phyloP scores from a whole-genome alignment of 2,888 invertebrate species.

The Scelioninae gen. 1 region DNA sequence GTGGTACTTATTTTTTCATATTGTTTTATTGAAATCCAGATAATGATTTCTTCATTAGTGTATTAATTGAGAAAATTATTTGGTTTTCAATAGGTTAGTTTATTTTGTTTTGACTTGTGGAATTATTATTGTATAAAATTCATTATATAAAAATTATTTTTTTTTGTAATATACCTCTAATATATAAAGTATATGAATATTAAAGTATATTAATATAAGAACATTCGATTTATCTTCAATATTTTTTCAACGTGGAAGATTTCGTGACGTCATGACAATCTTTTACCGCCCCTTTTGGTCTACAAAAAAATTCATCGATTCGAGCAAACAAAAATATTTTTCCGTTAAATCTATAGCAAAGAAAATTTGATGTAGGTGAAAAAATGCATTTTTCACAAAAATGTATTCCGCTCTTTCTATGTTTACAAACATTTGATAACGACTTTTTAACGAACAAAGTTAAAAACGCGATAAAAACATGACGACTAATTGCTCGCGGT shows the following conservation, averaged over 20 bases:
- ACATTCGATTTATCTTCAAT: background rate
- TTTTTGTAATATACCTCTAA: too few species aligned
- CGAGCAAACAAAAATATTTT: slow-evolving; percentile 4
- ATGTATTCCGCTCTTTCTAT: background rate
- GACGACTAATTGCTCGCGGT: background rate
- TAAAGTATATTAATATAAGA: background rate
- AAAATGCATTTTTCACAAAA: background rate
- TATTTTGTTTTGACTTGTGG: too few species aligned
- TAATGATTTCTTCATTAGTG: too few species aligned
- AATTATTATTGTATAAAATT: too few species aligned
- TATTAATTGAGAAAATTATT: too few species aligned
- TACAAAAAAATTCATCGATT: background rate
- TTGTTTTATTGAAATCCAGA: too few species aligned
- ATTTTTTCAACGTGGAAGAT: background rate
- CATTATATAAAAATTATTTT: too few species aligned
- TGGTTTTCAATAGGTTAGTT: too few species aligned
- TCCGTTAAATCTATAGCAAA: background rate
- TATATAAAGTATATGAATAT: background rate
- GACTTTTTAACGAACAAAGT: too few species aligned
- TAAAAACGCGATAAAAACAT: background rate
- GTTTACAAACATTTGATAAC: slow-evolving; percentile 1
- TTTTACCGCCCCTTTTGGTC: background rate
- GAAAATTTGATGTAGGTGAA: background rate
- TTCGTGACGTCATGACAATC: slow-evolving; percentile 1
- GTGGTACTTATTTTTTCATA: too few species aligned